Conservation (phyloP, 2,888 invertebrate species). For the Euplexia lucipara region DNA sequence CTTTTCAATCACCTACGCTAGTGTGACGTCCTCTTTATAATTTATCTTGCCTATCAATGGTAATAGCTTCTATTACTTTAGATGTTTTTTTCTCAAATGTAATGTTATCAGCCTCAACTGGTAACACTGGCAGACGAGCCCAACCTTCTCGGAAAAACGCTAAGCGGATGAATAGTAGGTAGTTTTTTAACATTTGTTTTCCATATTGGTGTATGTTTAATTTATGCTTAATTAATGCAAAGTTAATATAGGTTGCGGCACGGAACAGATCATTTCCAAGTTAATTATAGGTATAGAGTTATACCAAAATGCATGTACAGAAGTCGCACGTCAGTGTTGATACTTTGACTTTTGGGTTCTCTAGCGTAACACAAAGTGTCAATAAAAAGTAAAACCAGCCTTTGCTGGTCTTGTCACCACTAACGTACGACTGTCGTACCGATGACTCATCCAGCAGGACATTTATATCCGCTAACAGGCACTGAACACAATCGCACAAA, state of each 20-base stretch:
- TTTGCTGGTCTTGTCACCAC: too few relatives aligned
- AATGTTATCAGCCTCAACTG: slow-evolving; percentile 48
- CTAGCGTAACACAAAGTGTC: too few relatives aligned
- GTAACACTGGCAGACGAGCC: slow-evolving; percentile 46
- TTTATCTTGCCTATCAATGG: neutral
- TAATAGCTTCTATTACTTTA: slow-evolving; percentile 3
- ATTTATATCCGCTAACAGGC: slow-evolving; percentile 5
- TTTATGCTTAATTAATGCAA: neutral
- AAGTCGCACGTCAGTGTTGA: too few relatives aligned
- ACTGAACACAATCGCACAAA: neutral
- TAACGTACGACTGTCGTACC: neutral
- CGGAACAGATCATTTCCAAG: neutral
- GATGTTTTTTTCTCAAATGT: slow-evolving; percentile 36
- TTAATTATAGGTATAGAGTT: neutral
- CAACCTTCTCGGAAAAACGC: slow-evolving; percentile 40
- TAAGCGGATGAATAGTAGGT: slow-evolving; percentile 52
- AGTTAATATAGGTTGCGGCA: neutral
- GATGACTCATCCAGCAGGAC: slow-evolving; percentile 1
- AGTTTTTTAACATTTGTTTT: slow-evolving; percentile 34
- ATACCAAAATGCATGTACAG: neutral
- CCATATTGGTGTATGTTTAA: slow-evolving; percentile 27
- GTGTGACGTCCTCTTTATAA: neutral
- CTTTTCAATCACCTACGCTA: slow-evolving; percentile 10
- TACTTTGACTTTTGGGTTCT: too few relatives aligned
- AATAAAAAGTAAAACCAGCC: too few relatives aligned